A percentile compares a stretch with the other conserved stretches of the same genome.
Evolutionary conservation across 2,797 vertebrate species (phyloP).

Genomic region (Glyptemys insculpta): DNA sequence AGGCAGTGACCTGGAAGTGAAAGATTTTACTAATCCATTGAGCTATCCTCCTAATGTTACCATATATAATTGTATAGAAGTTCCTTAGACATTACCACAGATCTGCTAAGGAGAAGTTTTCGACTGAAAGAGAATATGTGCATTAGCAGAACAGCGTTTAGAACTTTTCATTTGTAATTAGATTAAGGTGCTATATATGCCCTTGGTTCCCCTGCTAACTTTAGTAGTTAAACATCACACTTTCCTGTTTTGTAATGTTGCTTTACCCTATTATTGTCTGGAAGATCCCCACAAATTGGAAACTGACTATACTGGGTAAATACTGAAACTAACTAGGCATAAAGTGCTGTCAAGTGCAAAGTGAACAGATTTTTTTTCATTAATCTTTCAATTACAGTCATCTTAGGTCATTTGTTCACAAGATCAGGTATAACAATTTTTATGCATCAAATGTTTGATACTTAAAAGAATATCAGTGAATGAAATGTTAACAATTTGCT

Average conservation of each 20-base stretch:
- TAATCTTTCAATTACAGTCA: background rate
- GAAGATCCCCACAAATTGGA: background rate
- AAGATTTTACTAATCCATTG: background rate
- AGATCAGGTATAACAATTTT: background rate
- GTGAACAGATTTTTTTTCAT: background rate
- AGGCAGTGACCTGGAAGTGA: background rate
- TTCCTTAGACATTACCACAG: background rate
- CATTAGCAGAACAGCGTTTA: background rate
- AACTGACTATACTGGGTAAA: background rate
- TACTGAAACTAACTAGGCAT: background rate
- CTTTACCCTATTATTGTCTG: background rate
- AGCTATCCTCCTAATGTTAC: background rate
- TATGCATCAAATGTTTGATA: background rate
- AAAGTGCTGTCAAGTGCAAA: background rate
- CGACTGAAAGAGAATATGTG: background rate
- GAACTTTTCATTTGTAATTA: background rate
- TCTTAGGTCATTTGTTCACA: background rate
- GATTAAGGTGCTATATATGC: background rate
- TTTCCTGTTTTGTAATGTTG: background rate
- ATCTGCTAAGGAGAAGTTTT: background rate
- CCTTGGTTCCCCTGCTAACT: background rate
- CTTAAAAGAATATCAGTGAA: background rate
- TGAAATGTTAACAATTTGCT: background rate
- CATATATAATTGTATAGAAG: background rate
- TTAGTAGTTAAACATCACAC: background rate